Evolutionary conservation across 2,113 vertebrate genomes (phyloP).

Genomic region (Potamarius usumacintae): DNA sequence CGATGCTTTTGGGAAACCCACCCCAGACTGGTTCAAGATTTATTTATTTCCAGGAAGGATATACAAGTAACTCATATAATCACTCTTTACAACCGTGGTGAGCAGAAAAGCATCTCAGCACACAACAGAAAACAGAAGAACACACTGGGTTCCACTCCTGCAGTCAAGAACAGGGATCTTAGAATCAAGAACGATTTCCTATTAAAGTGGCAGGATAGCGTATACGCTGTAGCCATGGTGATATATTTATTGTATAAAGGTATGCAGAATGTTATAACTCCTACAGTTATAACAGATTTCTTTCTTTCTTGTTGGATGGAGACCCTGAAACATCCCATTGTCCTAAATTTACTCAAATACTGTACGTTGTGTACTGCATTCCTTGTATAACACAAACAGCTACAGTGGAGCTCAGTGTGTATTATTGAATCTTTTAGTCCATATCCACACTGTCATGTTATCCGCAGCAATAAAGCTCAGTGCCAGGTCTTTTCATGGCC

Average conservation of each 20-base stretch:
- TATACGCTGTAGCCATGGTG: too few species aligned
- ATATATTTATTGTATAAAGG: not conserved
- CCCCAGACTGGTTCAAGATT: too few species aligned
- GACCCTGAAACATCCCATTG: not conserved
- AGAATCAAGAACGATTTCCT: too few species aligned
- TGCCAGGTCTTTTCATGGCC: constrained; percentile 59
- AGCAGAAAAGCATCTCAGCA: too few species aligned
- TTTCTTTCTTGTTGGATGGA: not conserved
- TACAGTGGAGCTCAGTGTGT: not conserved
- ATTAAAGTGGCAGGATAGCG: too few species aligned
- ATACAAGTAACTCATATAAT: too few species aligned
- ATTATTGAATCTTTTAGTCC: constrained; percentile 48
- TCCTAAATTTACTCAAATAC: not conserved
- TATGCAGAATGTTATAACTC: not conserved
- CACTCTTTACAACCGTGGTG: too few species aligned
- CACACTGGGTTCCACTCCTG: too few species aligned
- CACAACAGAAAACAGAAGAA: too few species aligned
- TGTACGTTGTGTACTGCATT: not conserved
- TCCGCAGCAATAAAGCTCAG: constrained; percentile 54
- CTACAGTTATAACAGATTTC: not conserved
- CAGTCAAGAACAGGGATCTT: too few species aligned
- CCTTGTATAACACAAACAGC: not conserved
- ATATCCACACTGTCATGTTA: constrained; percentile 57
- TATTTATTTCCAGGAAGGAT: too few species aligned
- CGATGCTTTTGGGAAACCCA: too few species aligned